Conservation (phyloP, 2,888 invertebrate species). For the Elegia similella region DNA sequence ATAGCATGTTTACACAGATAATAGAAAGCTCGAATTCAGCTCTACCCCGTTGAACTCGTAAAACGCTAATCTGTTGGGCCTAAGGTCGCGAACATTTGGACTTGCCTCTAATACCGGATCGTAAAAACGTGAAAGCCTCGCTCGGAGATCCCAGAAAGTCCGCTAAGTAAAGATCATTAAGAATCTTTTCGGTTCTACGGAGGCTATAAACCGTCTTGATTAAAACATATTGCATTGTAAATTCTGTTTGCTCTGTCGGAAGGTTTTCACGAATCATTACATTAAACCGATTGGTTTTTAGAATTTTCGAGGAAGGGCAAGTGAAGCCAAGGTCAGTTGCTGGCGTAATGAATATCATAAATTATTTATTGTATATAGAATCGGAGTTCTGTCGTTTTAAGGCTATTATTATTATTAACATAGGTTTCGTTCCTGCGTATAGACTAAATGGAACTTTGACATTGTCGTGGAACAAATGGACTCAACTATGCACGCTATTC, state of each 20-base stretch:
- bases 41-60: conserved; percentile 49
- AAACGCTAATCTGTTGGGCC: conserved; percentile 40
- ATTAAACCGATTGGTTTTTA: conserved; percentile 15
- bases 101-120: conserved; percentile 37
- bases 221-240: conserved; percentile 20
- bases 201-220: conserved; percentile 15
- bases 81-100: conserved; percentile 45
- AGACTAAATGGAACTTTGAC: too few relatives aligned
- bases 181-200: conserved; percentile 26
- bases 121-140: conserved; percentile 32
- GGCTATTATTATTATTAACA: too few relatives aligned
- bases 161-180: conserved; percentile 29
- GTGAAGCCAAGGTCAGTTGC: neutral
- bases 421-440: too few relatives aligned
- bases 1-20: conserved; percentile 50
- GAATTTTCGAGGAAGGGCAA: neutral
- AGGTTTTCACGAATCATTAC: conserved; percentile 17
- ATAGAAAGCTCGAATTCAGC: conserved; percentile 49
- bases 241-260: conserved; percentile 11
- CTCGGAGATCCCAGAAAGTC: conserved; percentile 28
- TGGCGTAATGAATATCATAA: neutral
- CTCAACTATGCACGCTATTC: too few relatives aligned
- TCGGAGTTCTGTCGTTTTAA: too few relatives aligned
- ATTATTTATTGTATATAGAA: too few relatives aligned
- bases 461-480: too few relatives aligned